These are phyloP conservation scores for Lepidotrigona ventralis DNA, from an alignment of 1,140 invertebrate genomes.

Conservation along the genomic window DNA sequence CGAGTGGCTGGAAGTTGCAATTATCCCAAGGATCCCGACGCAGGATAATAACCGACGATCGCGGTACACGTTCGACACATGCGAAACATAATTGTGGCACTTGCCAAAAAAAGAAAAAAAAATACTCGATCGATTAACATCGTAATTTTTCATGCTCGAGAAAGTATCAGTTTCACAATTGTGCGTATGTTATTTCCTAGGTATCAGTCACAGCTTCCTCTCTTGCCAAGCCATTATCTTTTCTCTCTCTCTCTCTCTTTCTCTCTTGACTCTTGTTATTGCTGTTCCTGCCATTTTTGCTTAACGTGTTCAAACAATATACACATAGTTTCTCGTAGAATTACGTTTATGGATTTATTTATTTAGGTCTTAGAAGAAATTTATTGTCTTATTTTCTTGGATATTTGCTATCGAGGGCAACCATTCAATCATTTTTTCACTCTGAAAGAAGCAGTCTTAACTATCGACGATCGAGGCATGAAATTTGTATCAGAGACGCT, in stretches of 20 bases:
- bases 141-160: background rate
- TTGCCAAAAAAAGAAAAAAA: background rate
- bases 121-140: background rate
- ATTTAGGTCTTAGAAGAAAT: too few species aligned
- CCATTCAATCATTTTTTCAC: too few species aligned
- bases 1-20: background rate
- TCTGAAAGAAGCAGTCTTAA: too few species aligned
- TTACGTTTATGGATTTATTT: too few species aligned
- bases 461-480: too few species aligned
- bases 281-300: too few species aligned
- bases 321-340: too few species aligned
- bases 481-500: too few species aligned
- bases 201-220: background rate
- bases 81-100: background rate
- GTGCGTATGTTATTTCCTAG: conserved; percentile 1
- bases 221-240: conserved; percentile 1
- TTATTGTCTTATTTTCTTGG: too few species aligned
- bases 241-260: background rate
- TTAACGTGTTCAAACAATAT: too few species aligned
- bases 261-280: conserved; percentile 24
- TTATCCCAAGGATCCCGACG: background rate
- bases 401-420: too few species aligned
- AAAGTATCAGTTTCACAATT: conserved; percentile 13
- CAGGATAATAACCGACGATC: background rate
- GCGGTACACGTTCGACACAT: background rate